A percentile compares a stretch with the other conserved stretches of the same genome.
These are phyloP conservation scores for Slavum lentiscoides DNA, from an alignment of 2,888 invertebrate genomes.

Conservation along the genomic window DNA sequence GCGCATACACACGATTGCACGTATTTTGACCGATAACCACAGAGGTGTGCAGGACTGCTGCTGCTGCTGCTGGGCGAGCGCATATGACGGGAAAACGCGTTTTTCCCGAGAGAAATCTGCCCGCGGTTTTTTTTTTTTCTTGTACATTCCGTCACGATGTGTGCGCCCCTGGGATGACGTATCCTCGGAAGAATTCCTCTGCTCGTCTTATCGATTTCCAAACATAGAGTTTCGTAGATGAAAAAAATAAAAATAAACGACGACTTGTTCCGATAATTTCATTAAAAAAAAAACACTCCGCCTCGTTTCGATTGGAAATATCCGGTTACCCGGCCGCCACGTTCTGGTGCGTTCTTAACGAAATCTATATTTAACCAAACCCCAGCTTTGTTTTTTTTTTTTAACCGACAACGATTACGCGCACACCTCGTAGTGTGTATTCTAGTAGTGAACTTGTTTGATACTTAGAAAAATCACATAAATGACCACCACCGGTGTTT, in stretches of 20 bases:
- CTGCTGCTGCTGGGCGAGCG: no score
- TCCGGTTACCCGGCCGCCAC: not conserved
- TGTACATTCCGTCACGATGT: no score
- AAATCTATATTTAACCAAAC: constrained; percentile 8
- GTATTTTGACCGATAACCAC: constrained; percentile 4
- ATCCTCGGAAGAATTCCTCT: not conserved
- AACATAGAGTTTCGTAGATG: not conserved
- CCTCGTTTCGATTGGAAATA: constrained; percentile 8
- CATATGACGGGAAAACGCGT: no score
- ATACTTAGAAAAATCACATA: no score
- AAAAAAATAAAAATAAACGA: not conserved
- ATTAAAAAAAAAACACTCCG: not conserved
- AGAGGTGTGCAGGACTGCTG: no score
- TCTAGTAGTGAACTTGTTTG: no score
- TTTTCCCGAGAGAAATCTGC: not conserved
- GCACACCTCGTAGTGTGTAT: no score
- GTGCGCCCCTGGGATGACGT: no score
- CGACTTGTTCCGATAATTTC: not conserved
- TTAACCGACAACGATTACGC: not conserved
- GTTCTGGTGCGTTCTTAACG: not conserved
- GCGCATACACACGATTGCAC: not conserved
- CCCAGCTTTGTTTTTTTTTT: no score
- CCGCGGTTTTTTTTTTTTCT: not conserved
- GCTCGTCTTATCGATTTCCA: not conserved
- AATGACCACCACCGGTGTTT: no score